Evolutionary conservation across 2,797 vertebrate genomes (phyloP), one percentile per base, ranked within the genome.

Genomic region (Cynodonichthys magdalenae): DNA sequence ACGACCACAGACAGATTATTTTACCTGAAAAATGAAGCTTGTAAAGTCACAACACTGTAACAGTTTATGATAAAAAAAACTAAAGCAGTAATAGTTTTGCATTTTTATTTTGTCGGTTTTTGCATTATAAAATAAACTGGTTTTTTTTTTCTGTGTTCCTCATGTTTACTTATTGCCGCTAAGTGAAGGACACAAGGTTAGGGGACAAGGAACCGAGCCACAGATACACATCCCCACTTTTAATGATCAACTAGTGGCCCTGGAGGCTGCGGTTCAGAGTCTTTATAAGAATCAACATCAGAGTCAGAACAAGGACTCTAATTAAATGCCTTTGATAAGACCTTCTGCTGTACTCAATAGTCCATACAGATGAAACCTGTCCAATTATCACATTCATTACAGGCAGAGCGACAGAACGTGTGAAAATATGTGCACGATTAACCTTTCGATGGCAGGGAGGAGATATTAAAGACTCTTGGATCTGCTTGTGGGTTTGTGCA

Each of bases 161-260:
- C 34, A 53, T 31, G 15, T 58, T 49, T 39, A 12, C 51, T 59
- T 52, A 64, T 67, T 53, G 18, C 29, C 17, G 63, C 48, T 28
- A 19, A 75, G 48, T 36, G 47, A 68, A 75, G 54, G 51, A 68
- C 39, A 53, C 24, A 10, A 44, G 70, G 58, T 51, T 24, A 75
- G 74, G 69, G 68, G 57, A 51, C 20, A 18, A 78, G 68, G 59
- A 69, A 29, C 28, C 36, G 57, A 69, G 60, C 47, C 69, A 65
- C 31, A 67, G 77, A 63, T 55, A 8, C 57, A 71, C 59, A 48
- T 64, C 71, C 76, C 75, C 36, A 41, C 63, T 80, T 75, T 77
- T 90, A 90, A 91, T 86, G 86, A 90, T 80, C 82, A 79, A 71
- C 75, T 51, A 45, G 77, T 77, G 74, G 78, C 71, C 78, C 79